Evolutionary conservation across 2,113 vertebrate species (phyloP).

Genomic region (Gulo gulo): DNA sequence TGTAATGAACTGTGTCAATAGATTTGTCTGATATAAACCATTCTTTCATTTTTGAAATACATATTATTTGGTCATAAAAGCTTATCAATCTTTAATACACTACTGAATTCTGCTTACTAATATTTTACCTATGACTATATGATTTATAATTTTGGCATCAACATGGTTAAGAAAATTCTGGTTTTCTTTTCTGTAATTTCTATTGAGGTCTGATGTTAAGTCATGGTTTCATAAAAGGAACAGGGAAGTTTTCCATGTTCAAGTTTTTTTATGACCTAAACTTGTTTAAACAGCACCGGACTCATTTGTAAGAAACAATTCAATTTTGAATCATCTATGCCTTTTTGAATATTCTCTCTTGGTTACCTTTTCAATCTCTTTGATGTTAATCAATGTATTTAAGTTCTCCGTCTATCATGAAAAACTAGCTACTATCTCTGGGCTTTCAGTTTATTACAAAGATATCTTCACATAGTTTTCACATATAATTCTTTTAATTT

Average conservation of each 20-base stretch:
- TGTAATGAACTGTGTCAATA: neutral
- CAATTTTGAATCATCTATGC: neutral
- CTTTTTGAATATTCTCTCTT: neutral
- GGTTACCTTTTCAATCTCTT: neutral
- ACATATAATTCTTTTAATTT: neutral
- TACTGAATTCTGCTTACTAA: neutral
- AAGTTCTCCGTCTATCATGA: neutral
- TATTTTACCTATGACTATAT: neutral
- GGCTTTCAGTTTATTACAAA: constrained; percentile 6
- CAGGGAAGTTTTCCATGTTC: neutral
- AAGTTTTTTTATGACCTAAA: neutral
- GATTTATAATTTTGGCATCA: neutral
- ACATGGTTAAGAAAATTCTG: neutral
- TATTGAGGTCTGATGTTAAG: constrained; percentile 1
- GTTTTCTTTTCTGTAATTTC: neutral
- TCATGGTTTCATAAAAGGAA: neutral
- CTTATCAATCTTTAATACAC: neutral
- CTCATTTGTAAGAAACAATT: neutral
- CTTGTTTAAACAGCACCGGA: neutral
- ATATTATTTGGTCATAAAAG: neutral
- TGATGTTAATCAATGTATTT: neutral
- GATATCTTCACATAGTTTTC: neutral
- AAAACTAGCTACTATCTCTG: neutral
- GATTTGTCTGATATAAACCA: constrained; percentile 1
- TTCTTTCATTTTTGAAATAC: neutral